Evolutionary conservation across 2,888 invertebrate species (phyloP).

Genomic region (Megalurothrips usitatus): DNA sequence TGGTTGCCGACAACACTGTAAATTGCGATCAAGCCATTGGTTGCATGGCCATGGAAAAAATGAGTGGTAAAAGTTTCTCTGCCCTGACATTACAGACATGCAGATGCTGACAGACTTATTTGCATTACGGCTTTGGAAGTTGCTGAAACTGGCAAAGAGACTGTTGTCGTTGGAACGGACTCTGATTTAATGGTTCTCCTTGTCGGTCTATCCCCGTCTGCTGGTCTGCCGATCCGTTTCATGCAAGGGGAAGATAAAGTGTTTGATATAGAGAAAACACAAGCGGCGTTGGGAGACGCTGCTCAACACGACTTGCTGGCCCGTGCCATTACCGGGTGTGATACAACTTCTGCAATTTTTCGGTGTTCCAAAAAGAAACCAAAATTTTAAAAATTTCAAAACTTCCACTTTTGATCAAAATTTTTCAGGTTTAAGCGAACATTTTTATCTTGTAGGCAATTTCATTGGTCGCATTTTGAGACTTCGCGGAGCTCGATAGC

Average conservation of each 20-base stretch:
- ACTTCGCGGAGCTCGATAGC: too few species aligned
- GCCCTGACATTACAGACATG: background rate
- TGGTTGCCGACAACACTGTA: background rate
- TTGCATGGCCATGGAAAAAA: background rate
- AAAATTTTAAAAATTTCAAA: too few species aligned
- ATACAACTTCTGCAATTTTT: background rate
- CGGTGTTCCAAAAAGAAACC: background rate
- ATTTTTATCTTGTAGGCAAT: background rate
- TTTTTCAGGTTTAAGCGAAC: background rate
- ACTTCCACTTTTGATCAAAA: background rate
- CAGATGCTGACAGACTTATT: background rate
- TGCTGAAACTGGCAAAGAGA: background rate
- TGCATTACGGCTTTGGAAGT: background rate
- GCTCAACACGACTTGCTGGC: background rate
- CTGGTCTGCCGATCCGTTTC: background rate
- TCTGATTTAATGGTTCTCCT: background rate
- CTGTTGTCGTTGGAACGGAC: background rate
- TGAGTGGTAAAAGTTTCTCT: background rate
- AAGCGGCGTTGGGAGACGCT: background rate
- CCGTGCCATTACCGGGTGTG: background rate
- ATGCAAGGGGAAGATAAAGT: background rate
- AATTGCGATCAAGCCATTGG: background rate
- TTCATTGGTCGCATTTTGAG: too few species aligned
- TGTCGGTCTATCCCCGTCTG: background rate
- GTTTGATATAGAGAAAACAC: background rate